Percentiles rank a stretch among this genome's conserved stretches.
These are phyloP conservation scores for Teleogryllus occipitalis DNA, from an alignment of 1,140 invertebrate genomes.

Conservation along the genomic window DNA sequence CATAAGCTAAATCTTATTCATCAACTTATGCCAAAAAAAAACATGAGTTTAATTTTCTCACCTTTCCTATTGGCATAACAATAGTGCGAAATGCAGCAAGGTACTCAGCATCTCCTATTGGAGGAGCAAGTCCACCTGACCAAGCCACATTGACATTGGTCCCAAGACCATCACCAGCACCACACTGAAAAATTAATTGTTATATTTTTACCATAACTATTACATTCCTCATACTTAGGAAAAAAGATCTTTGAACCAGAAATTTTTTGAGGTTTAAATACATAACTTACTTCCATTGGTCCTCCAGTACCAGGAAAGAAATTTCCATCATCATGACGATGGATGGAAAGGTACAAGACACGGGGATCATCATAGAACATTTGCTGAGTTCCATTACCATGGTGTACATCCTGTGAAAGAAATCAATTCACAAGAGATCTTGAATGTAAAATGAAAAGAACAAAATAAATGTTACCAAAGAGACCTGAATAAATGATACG, in stretches of 20 bases:
- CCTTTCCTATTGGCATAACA: conserved; percentile 84
- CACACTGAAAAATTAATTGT: conserved; percentile 50
- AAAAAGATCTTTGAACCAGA: not conserved
- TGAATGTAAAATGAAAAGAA: no score
- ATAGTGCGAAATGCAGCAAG: conserved; percentile 90
- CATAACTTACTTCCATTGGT: conserved; percentile 56
- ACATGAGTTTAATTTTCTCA: conserved; percentile 28
- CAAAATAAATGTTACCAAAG: no score
- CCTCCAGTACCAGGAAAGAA: conserved; percentile 98
- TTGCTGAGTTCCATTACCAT: conserved; percentile 98
- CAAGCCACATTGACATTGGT: conserved; percentile 97
- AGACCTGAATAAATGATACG: no score
- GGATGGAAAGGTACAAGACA: conserved; percentile 93
- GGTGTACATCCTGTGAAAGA: conserved; percentile 83
- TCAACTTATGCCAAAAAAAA: no score
- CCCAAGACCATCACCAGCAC: conserved; percentile 81
- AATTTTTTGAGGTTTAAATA: not conserved
- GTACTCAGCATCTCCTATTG: conserved; percentile 96
- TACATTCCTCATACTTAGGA: not conserved
- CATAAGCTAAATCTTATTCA: no score
- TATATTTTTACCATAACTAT: not conserved
- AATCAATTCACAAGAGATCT: conserved; percentile 11
- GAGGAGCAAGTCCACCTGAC: conserved; percentile 82
- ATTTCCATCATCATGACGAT: conserved; percentile 98
- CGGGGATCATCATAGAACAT: conserved; percentile 94